Conservation (phyloP, 2,797 vertebrate species). For the Austrolebias charrua region DNA sequence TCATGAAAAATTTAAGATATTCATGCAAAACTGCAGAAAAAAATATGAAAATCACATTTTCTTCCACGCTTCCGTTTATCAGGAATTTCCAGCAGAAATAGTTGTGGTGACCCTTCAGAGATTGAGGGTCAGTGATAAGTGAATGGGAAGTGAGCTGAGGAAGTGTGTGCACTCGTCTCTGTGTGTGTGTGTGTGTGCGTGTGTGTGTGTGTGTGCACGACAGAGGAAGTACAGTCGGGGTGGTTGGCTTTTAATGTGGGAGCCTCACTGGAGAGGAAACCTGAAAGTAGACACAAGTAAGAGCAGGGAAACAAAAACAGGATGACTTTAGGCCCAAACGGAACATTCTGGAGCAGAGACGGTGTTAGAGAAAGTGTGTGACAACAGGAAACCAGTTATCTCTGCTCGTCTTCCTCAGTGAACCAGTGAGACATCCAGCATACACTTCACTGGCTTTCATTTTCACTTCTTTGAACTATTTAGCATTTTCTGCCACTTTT, state of each 20-base stretch:
- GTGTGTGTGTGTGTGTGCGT: slow-evolving; percentile 16
- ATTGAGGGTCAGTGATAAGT: slow-evolving; percentile 51
- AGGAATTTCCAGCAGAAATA: slow-evolving; percentile 60
- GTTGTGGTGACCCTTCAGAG: slow-evolving; percentile 60
- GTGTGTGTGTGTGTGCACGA: slow-evolving; percentile 22
- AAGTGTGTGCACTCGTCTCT: slow-evolving; percentile 39
- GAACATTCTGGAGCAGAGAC: slow-evolving; percentile 65
- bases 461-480: background rate
- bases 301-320: slow-evolving; percentile 75
- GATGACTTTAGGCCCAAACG: slow-evolving; percentile 58
- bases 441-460: background rate
- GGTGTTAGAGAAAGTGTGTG: slow-evolving; percentile 47
- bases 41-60: slow-evolving; percentile 53
- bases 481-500: no score
- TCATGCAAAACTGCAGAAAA: slow-evolving; percentile 33
- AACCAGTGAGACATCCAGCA: slow-evolving; percentile 2
- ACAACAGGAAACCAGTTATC: slow-evolving; percentile 56
- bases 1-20: slow-evolving; percentile 48
- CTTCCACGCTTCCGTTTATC: slow-evolving; percentile 34
- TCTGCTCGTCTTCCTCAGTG: slow-evolving; percentile 32
- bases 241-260: slow-evolving; percentile 47
- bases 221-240: slow-evolving; percentile 51
- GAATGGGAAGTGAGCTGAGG: slow-evolving; percentile 57
- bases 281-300: slow-evolving; percentile 54
- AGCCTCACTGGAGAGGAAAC: slow-evolving; percentile 60